phyloP scores from a whole-genome alignment of 2,888 invertebrate genomes.

The Athetis lepigone region DNA sequence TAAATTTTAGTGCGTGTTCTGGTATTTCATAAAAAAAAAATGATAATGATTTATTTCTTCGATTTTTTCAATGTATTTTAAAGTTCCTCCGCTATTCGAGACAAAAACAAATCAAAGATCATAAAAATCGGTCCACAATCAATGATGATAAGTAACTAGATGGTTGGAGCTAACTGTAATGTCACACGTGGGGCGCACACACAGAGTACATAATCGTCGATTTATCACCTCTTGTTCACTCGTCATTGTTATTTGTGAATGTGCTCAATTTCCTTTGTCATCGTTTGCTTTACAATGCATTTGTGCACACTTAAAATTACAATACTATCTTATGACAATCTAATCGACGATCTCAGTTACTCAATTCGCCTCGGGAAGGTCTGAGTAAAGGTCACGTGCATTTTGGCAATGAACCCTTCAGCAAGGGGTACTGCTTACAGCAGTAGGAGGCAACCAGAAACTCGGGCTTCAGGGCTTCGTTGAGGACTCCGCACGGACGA shows the following conservation, averaged over 20 bases:
- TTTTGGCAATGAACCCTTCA: conserved; percentile 85
- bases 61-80: too few species aligned
- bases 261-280: conserved; percentile 5
- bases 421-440: conserved; percentile 91
- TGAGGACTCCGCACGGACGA: conserved; percentile 88
- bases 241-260: conserved; percentile 31
- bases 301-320: conserved; percentile 27
- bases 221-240: conserved; percentile 34
- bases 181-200: conserved; percentile 93
- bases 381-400: conserved; percentile 92
- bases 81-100: too few species aligned
- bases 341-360: conserved; percentile 72
- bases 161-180: conserved; percentile 91
- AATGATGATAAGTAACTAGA: conserved; percentile 77
- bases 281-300: conserved; percentile 15
- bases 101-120: too few species aligned
- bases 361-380: conserved; percentile 93
- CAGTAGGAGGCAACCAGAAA: conserved; percentile 93
- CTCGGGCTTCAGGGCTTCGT: conserved; percentile 81
- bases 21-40: too few species aligned
- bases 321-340: conserved; percentile 18
- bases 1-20: too few species aligned
- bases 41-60: too few species aligned
- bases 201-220: conserved; percentile 88
- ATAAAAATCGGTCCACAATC: too few species aligned